Conservation (phyloP, 2,797 vertebrate genomes). For the Phrynocephalus forsythii region DNA sequence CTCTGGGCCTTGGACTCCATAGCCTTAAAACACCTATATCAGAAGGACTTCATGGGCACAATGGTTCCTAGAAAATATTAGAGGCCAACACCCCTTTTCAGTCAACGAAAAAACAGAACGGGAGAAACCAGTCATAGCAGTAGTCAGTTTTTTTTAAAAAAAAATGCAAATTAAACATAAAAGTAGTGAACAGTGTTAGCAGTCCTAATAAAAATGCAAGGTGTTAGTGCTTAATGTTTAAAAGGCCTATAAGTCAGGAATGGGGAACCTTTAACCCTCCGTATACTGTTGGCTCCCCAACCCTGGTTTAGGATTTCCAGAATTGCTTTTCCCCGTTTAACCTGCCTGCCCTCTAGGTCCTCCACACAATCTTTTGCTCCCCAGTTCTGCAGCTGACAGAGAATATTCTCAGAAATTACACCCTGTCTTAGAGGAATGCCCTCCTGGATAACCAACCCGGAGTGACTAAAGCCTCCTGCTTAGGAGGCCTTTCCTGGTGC, state of each 20-base stretch:
- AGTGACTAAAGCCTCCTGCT: too few relatives aligned
- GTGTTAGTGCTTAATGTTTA: neutral
- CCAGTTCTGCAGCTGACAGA: too few relatives aligned
- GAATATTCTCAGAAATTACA: too few relatives aligned
- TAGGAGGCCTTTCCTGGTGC: too few relatives aligned
- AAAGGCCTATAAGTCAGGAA: neutral
- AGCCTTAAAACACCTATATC: neutral
- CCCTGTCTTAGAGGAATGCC: too few relatives aligned
- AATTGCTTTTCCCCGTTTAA: too few relatives aligned
- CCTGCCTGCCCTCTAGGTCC: too few relatives aligned
- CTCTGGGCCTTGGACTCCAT: neutral
- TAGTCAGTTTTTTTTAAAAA: neutral
- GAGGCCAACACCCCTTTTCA: neutral
- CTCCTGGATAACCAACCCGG: too few relatives aligned
- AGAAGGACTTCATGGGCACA: neutral
- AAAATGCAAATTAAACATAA: neutral
- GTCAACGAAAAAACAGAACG: neutral
- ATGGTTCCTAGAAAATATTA: neutral
- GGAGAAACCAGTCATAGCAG: neutral
- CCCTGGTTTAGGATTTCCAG: too few relatives aligned
- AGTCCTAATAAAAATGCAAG: neutral
- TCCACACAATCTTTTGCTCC: too few relatives aligned
- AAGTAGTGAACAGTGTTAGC: neutral
- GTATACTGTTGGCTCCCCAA: neutral
- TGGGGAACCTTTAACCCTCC: neutral